These are phyloP conservation scores for Dryocosmus kuriphilus DNA, from an alignment of 2,888 invertebrate species.

Conservation along the genomic window DNA sequence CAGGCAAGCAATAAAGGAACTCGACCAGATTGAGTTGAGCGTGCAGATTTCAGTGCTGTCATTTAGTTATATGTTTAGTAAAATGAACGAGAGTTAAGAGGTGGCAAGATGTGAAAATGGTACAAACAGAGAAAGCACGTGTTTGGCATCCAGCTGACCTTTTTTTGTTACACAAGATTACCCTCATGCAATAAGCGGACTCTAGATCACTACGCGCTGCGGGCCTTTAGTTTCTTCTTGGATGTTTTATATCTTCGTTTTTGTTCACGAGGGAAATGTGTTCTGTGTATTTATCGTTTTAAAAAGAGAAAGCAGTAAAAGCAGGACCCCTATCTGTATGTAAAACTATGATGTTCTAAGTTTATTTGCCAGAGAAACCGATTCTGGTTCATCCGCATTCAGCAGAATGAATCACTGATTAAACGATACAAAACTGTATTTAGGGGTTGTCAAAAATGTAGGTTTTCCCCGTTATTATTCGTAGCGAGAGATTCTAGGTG, in stretches of 20 bases:
- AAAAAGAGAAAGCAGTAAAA: background rate
- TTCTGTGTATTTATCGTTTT: constrained; percentile 1
- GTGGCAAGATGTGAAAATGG: background rate
- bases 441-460: background rate
- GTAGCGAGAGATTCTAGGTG: background rate
- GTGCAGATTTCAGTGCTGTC: constrained; percentile 4
- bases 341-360: background rate
- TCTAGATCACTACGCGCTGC: background rate
- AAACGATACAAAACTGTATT: background rate
- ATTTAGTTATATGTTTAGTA: background rate
- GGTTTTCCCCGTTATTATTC: background rate
- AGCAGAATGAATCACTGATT: background rate
- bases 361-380: background rate
- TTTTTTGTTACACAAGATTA: background rate
- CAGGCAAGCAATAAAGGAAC: constrained; percentile 19
- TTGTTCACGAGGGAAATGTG: background rate
- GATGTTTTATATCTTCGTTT: background rate
- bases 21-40: background rate
- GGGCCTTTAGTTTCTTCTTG: background rate
- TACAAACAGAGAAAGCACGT: background rate
- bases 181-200: background rate
- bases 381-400: background rate
- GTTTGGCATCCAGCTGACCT: background rate
- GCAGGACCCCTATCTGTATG: background rate
- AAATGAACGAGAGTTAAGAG: too few species aligned